Evolutionary conservation across 2,888 invertebrate genomes (phyloP), one percentile per base, ranked within the genome.

Genomic region (Calameuta pallipes): DNA sequence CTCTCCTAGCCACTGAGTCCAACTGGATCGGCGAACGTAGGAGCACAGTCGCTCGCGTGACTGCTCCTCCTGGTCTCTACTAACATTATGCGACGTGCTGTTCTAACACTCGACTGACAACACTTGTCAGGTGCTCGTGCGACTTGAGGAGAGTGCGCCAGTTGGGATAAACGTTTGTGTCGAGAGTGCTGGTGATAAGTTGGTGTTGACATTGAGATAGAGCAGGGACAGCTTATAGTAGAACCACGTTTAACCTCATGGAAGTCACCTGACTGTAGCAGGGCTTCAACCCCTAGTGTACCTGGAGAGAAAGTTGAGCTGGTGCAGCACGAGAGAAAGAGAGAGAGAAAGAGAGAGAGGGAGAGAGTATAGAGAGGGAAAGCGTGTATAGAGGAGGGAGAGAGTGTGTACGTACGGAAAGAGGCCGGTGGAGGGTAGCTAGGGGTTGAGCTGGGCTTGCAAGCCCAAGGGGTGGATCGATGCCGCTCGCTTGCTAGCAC

Each of bases 381-480:
- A 76, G 37, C n/a, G n/a, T 1, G 74, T 23, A 36, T 37, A 69
- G 30, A 76, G 41, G 69, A 56, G 31, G 15, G 41, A 15, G 15
- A 73, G 23, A 36, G n/a, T 68, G 37, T 37, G 69, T 69, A 34
- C n/a, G 69, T 31, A 73, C 56, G 33, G 74, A 75, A 69, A 31
- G 75, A 73, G 37, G 77, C 33, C 78, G 71, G 79, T 78, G 79
- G 85, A 84, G 56, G 85, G 82, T 78, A 83, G 85, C 86, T 87
- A 90, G 88, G 80, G 90, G 88, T 87, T 87, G 89, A 88, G 86
- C 85, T 82, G 87, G 83, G 88, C 87, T 83, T 87, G 86, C 79
- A 82, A 87, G 83, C 83, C 82, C 81, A 85, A 84, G 85, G 85
- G 86, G 85, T 83, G 86, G 87, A 83, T 56, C 56, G 56, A 56